Evolutionary conservation across 2,113 vertebrate species (phyloP).

Genomic region (Mobula hypostoma): DNA sequence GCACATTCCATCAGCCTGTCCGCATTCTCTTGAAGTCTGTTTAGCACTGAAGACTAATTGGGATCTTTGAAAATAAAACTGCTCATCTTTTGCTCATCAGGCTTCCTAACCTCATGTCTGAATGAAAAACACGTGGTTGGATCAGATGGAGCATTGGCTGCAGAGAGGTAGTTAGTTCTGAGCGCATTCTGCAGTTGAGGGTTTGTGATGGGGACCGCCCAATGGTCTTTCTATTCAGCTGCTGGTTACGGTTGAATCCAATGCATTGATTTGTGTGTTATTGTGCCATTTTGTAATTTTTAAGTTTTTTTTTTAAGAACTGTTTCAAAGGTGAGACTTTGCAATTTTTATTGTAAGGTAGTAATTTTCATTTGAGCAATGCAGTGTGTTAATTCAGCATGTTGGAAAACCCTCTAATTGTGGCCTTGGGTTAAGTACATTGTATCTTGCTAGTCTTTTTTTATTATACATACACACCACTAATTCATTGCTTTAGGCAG

Average conservation of each 20-base stretch:
- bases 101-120: too few species aligned
- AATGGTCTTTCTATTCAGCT: not conserved
- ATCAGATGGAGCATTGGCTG: too few species aligned
- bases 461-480: not conserved
- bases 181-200: not conserved
- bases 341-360: not conserved
- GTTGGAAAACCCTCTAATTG: not conserved
- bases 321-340: not conserved
- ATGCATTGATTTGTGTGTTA: not conserved
- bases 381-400: not conserved
- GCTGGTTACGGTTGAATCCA: not conserved
- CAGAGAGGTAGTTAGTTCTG: not conserved
- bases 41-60: too few species aligned
- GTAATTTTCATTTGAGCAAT: not conserved
- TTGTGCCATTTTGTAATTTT: not conserved
- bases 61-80: too few species aligned
- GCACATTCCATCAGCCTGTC: too few species aligned
- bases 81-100: too few species aligned
- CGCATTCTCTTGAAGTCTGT: too few species aligned
- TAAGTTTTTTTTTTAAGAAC: not conserved
- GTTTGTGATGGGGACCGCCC: not conserved
- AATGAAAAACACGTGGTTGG: too few species aligned
- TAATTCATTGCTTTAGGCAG: conserved; percentile 1
- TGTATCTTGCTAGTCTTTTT: not conserved
- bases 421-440: not conserved